A percentile compares a stretch with the other conserved stretches of the same genome.
phyloP scores from a whole-genome alignment of 2,888 invertebrate species.

The Antheraea yamamai region DNA sequence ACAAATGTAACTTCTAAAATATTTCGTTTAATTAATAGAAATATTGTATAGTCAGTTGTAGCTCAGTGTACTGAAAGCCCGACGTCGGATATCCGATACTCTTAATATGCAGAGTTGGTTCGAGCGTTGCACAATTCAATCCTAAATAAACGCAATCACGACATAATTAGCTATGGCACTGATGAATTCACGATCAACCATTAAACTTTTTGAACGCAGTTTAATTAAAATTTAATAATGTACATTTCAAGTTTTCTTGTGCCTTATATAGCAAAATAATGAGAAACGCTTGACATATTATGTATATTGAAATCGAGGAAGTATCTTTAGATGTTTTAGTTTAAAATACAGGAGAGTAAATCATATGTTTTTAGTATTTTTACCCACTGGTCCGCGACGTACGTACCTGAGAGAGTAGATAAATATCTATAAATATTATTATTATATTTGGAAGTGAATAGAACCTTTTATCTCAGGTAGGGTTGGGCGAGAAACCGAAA shows the following conservation, averaged over 20 bases:
- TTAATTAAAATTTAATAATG: conserved; percentile 62
- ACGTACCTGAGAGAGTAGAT: background rate
- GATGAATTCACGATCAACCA: conserved; percentile 67
- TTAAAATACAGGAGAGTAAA: background rate
- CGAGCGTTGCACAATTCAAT: conserved; percentile 69
- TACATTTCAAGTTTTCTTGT: conserved; percentile 40
- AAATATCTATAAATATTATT: conserved; percentile 28
- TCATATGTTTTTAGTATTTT: background rate
- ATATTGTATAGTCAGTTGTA: conserved; percentile 14
- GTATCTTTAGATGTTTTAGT: background rate
- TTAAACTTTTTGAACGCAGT: conserved; percentile 56
- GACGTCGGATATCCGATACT: conserved; percentile 77
- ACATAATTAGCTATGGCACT: conserved; percentile 73
- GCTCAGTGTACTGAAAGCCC: conserved; percentile 62
- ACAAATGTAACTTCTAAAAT: background rate
- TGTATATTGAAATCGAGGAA: background rate
- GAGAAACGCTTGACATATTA: background rate
- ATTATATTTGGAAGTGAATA: conserved; percentile 36
- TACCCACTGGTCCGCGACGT: background rate
- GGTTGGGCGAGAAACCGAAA: conserved; percentile 60
- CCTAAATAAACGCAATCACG: conserved; percentile 71
- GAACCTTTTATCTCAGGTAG: conserved; percentile 63
- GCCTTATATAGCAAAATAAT: conserved; percentile 30
- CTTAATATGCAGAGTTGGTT: conserved; percentile 64
- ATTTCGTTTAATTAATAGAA: background rate